These are phyloP conservation scores for Dermochelys coriacea DNA, from an alignment of 2,797 vertebrate species.

Conservation along the genomic window DNA sequence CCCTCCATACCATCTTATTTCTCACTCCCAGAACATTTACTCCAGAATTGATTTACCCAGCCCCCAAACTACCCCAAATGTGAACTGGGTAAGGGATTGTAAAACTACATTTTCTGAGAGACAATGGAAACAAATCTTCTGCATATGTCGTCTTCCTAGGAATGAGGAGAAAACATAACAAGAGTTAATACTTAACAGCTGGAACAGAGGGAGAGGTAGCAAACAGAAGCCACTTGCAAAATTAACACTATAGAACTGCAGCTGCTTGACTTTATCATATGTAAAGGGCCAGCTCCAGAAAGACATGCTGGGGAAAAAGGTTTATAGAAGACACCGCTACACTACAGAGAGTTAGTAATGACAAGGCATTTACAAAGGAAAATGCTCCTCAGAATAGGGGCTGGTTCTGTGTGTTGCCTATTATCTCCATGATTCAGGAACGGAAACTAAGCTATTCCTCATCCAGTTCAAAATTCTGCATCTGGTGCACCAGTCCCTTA, in stretches of 20 bases:
- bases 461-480: not conserved
- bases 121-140: not conserved
- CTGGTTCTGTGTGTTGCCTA: not conserved
- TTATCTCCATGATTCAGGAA: not conserved
- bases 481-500: not conserved
- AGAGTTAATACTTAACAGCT: accelerated
- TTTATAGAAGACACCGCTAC: no score
- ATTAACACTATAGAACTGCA: accelerated
- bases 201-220: accelerated
- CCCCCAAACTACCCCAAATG: accelerated
- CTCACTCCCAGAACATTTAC: not conserved
- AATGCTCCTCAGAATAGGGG: not conserved
- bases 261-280: accelerated
- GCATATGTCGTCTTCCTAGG: accelerated
- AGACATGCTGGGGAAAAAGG: accelerated
- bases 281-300: not conserved
- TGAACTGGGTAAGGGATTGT: accelerated
- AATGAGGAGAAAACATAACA: accelerated
- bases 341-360: not conserved
- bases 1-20: not conserved
- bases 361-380: not conserved
- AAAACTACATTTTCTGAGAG: not conserved
- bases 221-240: accelerated
- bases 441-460: not conserved
- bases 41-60: not conserved